Evolutionary conservation across 2,888 invertebrate species (phyloP).

Genomic region (Lasioglossum morio): DNA sequence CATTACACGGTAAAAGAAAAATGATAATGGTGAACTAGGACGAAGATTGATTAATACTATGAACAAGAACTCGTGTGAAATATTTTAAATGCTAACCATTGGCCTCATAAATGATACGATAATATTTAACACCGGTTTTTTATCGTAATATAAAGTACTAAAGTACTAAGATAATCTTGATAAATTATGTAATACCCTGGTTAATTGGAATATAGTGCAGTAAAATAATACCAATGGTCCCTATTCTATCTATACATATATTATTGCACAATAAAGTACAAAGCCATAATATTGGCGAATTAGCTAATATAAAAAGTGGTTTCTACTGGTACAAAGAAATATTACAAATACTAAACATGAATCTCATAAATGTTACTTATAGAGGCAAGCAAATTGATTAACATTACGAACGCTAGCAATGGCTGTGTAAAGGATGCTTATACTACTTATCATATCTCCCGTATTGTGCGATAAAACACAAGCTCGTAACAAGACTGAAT

Average conservation of each 20-base stretch:
- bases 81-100: slow-evolving; percentile 1
- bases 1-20: neutral
- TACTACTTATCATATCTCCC: neutral
- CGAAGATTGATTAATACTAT: slow-evolving; percentile 2
- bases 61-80: neutral
- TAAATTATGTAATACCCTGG: neutral
- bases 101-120: neutral
- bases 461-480: neutral
- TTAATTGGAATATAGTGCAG: neutral
- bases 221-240: neutral
- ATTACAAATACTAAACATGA: neutral
- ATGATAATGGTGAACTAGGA: neutral
- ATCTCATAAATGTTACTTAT: neutral
- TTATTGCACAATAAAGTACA: neutral
- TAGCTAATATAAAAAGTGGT: neutral
- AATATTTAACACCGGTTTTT: neutral
- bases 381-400: neutral
- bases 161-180: neutral
- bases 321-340: neutral
- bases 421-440: neutral
- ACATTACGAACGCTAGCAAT: neutral
- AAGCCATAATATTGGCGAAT: neutral
- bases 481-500: neutral
- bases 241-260: neutral
- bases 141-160: neutral